Percentiles rank a stretch among this genome's conserved stretches.
These are phyloP conservation scores for Hozukius guyotensis DNA, from an alignment of 2,797 vertebrate species.

Conservation along the genomic window DNA sequence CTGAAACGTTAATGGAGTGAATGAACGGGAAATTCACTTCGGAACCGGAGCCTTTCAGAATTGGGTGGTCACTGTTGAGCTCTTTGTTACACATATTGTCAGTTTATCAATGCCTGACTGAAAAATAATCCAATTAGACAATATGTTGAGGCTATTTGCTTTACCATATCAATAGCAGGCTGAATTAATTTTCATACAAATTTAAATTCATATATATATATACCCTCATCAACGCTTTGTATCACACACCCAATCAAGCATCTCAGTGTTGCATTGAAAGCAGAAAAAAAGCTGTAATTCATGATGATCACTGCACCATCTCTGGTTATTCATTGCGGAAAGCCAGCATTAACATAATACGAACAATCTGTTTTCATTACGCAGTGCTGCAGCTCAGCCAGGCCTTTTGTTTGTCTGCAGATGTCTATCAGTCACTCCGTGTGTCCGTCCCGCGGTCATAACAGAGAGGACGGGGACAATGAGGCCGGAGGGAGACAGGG, in stretches of 20 bases:
- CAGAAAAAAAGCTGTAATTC: constrained; percentile 1
- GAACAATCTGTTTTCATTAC: constrained; percentile 32
- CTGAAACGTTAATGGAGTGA: no score
- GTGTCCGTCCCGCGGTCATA: neutral
- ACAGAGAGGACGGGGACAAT: neutral
- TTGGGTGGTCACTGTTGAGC: no score
- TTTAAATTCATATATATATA: neutral
- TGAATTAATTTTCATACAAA: neutral
- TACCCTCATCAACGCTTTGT: neutral
- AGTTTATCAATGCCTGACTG: neutral
- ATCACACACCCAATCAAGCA: neutral
- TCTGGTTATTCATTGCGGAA: constrained; percentile 18
- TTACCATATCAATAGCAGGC: neutral
- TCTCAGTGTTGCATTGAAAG: neutral
- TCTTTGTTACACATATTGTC: neutral
- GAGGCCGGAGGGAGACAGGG: neutral
- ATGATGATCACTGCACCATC: constrained; percentile 5
- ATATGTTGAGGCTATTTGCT: neutral
- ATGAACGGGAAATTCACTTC: no score
- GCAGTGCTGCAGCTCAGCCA: neutral
- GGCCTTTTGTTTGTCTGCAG: constrained; percentile 41
- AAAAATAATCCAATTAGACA: neutral
- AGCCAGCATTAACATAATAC: constrained; percentile 18
- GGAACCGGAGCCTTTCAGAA: no score
- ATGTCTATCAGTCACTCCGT: constrained; percentile 21